Base-by-base conservation (phyloP, 2,888 invertebrate species). In the Dolichopus griseipennis region DNA sequence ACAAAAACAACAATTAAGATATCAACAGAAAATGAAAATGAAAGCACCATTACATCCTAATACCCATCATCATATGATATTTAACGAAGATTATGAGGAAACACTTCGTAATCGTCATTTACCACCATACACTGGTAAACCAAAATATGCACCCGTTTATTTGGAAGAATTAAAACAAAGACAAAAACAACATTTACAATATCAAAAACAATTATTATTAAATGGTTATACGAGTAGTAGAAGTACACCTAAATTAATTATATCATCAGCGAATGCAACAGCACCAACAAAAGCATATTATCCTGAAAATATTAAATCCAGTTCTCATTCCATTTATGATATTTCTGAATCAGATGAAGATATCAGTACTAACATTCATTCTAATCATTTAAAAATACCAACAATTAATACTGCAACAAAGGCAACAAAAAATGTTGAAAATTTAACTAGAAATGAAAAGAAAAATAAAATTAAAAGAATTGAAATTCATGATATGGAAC, bases 41-140 rank as follows among this genome's bases (percentile, higher is more conserved):
- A 63, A 15, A 15, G 0, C 27, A 63, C 18, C 18, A 27, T 63
- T 21, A 18, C 27, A 27, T 12, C 15, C 63, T 4, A 63, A 63
- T 63, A 27, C 27, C 12, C 22, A 62, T 62, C 10, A 22, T 10
- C 27, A 27, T 27, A 27, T 27, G 27, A 27, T 27, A 27, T 27
- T 27, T 27, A 63, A 63, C 27, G 15, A 63, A 18, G 63, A 63
- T 5, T 63, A 63, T 27, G 63, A 63, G 27, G 63, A 63, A 63
- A 4, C 27, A 27, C 63, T 27, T 27, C 27, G 18, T 6, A 27
- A 33, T 10, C 15, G 20, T 15, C 1, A 27, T 6, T 27, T 18
- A 27, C 12, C 27, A 63, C 63, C 22, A 27, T 63, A 63, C 27
- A 7, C 6, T 22, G 2, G 21, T 22, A 10, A 1, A 15, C 15